phyloP scores from a whole-genome alignment of 2,797 vertebrate genomes.

The Anomalospiza imberbis region DNA sequence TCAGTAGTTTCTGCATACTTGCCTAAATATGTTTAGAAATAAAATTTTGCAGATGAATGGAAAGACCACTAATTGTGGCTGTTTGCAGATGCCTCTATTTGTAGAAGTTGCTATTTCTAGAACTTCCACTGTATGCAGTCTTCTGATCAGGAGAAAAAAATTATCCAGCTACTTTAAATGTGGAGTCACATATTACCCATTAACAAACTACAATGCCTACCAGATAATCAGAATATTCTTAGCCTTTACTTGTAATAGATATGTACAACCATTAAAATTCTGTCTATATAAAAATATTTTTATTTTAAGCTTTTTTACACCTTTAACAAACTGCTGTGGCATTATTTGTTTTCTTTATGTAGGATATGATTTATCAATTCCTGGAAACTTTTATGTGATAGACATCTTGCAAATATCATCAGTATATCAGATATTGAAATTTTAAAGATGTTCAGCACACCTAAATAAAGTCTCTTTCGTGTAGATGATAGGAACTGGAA shows the following conservation, averaged over 20 bases:
- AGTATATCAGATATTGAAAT: constrained; percentile 32
- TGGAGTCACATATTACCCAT: neutral
- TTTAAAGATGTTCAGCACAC: constrained; percentile 4
- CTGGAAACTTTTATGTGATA: neutral
- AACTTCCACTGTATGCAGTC: neutral
- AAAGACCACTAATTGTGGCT: neutral
- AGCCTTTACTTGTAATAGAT: neutral
- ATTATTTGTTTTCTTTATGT: constrained; percentile 15
- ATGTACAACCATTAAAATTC: neutral
- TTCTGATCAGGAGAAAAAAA: neutral
- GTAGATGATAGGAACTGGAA: constrained; percentile 43
- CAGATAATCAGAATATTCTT: neutral
- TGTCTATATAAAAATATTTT: neutral
- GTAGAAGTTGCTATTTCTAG: neutral
- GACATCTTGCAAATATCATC: neutral
- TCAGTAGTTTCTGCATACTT: neutral
- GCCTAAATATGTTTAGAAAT: neutral
- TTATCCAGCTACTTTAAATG: neutral
- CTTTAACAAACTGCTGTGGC: neutral
- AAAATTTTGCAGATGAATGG: neutral
- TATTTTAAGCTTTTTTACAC: neutral
- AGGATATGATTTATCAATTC: neutral
- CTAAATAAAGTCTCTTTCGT: constrained; percentile 52
- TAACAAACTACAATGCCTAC: neutral
- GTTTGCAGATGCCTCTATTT: neutral